Conservation (phyloP, 2,888 invertebrate genomes). For the Dicranocentrus wangi region DNA sequence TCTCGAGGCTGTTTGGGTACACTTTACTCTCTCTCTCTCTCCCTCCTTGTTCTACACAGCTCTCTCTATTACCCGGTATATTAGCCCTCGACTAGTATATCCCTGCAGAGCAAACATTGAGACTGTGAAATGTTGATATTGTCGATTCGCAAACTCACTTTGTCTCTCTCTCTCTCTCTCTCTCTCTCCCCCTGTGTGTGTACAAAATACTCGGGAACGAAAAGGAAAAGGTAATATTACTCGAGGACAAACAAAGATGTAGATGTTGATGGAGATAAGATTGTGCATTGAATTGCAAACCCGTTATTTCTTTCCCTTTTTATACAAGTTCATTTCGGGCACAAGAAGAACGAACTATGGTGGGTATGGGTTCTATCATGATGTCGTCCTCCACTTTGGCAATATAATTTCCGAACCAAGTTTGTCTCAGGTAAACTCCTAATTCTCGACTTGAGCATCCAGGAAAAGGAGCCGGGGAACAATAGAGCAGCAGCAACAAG, state of each 20-base stretch:
- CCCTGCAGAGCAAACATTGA: too few relatives aligned
- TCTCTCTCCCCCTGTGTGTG: too few relatives aligned
- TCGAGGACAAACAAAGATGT: conserved; percentile 31
- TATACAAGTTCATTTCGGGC: conserved; percentile 45
- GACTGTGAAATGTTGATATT: too few relatives aligned
- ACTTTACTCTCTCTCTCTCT: too few relatives aligned
- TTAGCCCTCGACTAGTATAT: background rate
- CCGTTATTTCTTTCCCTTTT: too few relatives aligned
- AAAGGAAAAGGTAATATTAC: background rate
- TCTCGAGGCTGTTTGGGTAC: background rate
- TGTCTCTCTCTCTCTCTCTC: conserved; percentile 1
- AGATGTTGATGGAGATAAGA: conserved; percentile 56
- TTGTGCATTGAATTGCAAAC: conserved; percentile 53
- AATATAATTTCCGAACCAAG: conserved; percentile 3
- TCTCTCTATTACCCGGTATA: conserved; percentile 1
- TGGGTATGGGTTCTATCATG: too few relatives aligned
- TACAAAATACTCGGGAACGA: too few relatives aligned
- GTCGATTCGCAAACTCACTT: background rate
- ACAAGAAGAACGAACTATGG: background rate
- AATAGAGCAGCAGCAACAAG: conserved; percentile 3
- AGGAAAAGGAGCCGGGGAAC: background rate
- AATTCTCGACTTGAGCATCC: background rate
- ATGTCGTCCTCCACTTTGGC: too few relatives aligned
- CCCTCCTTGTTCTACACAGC: too few relatives aligned
- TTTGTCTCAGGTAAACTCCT: background rate